Conservation (phyloP, 2,113 vertebrate genomes). For the Lasiurus cinereus region DNA sequence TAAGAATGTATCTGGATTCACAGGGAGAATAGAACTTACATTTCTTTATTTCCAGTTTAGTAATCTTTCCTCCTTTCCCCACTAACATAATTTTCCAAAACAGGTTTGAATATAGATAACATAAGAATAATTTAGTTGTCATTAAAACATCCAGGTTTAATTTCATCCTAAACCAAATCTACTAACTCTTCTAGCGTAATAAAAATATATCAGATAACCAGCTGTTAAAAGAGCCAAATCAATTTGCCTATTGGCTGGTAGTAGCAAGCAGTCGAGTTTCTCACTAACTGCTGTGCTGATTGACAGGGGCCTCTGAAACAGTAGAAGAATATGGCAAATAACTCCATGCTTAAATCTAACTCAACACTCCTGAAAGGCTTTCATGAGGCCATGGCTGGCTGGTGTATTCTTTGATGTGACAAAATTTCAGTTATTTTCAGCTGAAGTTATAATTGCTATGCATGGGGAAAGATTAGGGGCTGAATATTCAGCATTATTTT, state of each 20-base stretch:
- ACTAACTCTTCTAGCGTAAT: conserved; percentile 31
- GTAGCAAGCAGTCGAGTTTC: conserved; percentile 29
- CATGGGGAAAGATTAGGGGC: conserved; percentile 38
- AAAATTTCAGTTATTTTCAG: conserved; percentile 77
- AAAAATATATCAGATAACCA: conserved; percentile 60
- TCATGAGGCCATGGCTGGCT: conserved; percentile 65
- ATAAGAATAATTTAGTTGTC: neutral
- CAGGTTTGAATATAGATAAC: neutral
- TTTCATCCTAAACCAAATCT: conserved; percentile 50
- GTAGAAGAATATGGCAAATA: conserved; percentile 55
- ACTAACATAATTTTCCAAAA: conserved; percentile 47
- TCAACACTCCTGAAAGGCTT: conserved; percentile 67
- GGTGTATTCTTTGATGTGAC: conserved; percentile 75
- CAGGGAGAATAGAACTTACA: neutral
- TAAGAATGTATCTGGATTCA: neutral
- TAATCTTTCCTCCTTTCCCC: neutral
- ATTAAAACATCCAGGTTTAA: conserved; percentile 36
- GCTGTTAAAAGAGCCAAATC: conserved; percentile 53
- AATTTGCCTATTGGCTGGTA: conserved; percentile 38
- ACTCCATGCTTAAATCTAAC: conserved; percentile 59
- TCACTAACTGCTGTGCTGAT: conserved; percentile 74
- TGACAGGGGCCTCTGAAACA: conserved; percentile 74
- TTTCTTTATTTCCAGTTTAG: neutral
- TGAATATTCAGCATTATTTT: conserved; percentile 71
- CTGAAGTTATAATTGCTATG: conserved; percentile 66